A percentile compares a stretch with the other conserved stretches of the same genome.
phyloP scores from a whole-genome alignment of 2,113 vertebrate genomes.

The Sceloporus tristichus region DNA sequence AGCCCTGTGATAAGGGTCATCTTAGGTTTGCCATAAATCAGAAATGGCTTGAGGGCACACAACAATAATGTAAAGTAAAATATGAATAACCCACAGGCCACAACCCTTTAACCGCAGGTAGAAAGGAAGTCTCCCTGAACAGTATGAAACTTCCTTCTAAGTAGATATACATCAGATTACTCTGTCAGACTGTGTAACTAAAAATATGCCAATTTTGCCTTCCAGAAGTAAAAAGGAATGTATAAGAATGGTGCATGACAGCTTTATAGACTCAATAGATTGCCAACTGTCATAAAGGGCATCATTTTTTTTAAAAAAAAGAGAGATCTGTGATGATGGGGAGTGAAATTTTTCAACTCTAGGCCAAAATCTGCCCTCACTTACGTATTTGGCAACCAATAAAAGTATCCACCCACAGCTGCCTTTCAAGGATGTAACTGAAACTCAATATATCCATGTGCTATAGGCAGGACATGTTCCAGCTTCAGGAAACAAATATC shows the following conservation, averaged over 20 bases:
- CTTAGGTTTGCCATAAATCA: no score
- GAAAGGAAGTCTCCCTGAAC: background rate
- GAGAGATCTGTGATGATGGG: background rate
- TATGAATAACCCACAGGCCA: background rate
- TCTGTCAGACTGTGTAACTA: background rate
- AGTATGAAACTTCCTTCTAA: no score
- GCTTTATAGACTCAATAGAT: background rate
- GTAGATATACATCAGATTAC: background rate
- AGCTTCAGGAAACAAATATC: slow-evolving; percentile 5
- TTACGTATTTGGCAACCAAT: background rate
- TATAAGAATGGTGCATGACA: no score
- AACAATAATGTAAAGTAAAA: background rate
- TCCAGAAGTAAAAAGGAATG: background rate
- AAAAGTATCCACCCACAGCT: background rate
- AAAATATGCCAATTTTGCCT: background rate
- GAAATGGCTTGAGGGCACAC: no score
- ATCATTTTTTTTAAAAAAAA: background rate
- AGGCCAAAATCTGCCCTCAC: slow-evolving; percentile 5
- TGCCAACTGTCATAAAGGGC: background rate
- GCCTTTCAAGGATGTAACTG: background rate
- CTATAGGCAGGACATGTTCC: background rate
- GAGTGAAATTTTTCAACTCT: background rate
- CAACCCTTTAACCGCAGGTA: background rate
- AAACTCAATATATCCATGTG: background rate
- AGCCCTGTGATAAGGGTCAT: no score